phyloP scores from a whole-genome alignment of 1,140 invertebrate species.

The Panulirus ornatus region DNA sequence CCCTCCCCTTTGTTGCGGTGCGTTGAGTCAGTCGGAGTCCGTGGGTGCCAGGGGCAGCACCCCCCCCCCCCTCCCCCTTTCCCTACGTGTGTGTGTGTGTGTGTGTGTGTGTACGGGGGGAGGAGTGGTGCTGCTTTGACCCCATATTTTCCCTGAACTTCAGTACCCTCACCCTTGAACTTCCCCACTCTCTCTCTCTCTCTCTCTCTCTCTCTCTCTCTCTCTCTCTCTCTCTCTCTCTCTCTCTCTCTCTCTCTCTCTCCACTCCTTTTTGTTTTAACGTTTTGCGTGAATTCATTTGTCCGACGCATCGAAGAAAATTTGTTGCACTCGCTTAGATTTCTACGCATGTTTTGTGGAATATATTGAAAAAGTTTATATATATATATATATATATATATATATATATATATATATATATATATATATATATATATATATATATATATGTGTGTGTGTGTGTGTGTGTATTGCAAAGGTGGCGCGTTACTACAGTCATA shows the following conservation, averaged over 20 bases:
- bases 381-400: background rate
- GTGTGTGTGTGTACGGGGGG: too few relatives aligned
- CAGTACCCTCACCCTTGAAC: background rate
- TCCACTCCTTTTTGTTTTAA: background rate
- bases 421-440: slow-evolving; percentile 12
- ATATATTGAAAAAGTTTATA: too few relatives aligned
- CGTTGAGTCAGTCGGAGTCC: too few relatives aligned
- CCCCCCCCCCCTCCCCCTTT: too few relatives aligned
- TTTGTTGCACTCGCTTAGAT: background rate
- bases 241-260: background rate
- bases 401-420: slow-evolving; percentile 4
- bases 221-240: background rate
- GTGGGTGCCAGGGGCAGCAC: too few relatives aligned
- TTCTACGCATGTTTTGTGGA: background rate
- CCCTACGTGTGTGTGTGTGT: too few relatives aligned
- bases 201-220: background rate
- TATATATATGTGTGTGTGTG: slow-evolving; percentile 25
- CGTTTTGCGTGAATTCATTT: background rate
- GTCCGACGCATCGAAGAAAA: background rate
- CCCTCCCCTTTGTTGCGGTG: too few relatives aligned
- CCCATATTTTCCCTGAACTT: background rate
- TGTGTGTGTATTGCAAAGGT: background rate
- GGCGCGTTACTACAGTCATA: background rate
- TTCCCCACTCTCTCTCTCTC: background rate
- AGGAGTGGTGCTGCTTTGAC: too few relatives aligned